A percentile compares a stretch with the other conserved stretches of the same genome.
These are phyloP conservation scores for Oryzias curvinotus DNA, from an alignment of 2,113 vertebrate genomes.

Conservation along the genomic window DNA sequence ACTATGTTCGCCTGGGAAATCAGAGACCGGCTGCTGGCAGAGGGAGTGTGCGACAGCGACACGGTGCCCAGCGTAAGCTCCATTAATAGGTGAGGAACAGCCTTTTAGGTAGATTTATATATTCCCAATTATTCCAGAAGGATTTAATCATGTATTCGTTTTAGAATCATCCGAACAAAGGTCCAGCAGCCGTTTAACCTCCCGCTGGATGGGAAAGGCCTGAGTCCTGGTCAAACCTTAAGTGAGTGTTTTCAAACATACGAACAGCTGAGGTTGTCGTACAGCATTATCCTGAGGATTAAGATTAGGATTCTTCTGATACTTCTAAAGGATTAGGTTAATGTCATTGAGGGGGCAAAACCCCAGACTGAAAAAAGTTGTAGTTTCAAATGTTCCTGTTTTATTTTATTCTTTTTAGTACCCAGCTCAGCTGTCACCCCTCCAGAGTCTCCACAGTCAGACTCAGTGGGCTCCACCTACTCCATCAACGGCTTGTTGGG, in stretches of 20 bases:
- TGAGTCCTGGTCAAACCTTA: slow-evolving; percentile 87
- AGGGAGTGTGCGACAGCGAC: slow-evolving; percentile 87
- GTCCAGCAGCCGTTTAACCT: slow-evolving; percentile 91
- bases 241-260: slow-evolving; percentile 75
- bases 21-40: slow-evolving; percentile 85
- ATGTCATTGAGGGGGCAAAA: slow-evolving; percentile 8
- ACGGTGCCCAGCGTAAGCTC: slow-evolving; percentile 92
- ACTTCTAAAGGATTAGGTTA: slow-evolving; percentile 30
- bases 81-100: slow-evolving; percentile 83
- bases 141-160: slow-evolving; percentile 3
- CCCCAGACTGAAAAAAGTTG: slow-evolving; percentile 5
- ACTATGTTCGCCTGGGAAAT: slow-evolving; percentile 96
- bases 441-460: slow-evolving; percentile 88
- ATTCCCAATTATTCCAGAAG: neutral
- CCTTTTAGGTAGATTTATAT: slow-evolving; percentile 16
- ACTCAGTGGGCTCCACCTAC: slow-evolving; percentile 89
- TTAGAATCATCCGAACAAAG: slow-evolving; percentile 90
- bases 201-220: slow-evolving; percentile 85
- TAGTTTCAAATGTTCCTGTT: slow-evolving; percentile 6
- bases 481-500: slow-evolving; percentile 90
- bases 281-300: slow-evolving; percentile 26
- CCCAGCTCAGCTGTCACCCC: slow-evolving; percentile 90
- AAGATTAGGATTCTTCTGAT: slow-evolving; percentile 23
- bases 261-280: neutral
- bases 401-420: slow-evolving; percentile 65